These are phyloP conservation scores for Cecidostiba fungosa DNA, from an alignment of 2,888 invertebrate genomes.

Conservation along the genomic window DNA sequence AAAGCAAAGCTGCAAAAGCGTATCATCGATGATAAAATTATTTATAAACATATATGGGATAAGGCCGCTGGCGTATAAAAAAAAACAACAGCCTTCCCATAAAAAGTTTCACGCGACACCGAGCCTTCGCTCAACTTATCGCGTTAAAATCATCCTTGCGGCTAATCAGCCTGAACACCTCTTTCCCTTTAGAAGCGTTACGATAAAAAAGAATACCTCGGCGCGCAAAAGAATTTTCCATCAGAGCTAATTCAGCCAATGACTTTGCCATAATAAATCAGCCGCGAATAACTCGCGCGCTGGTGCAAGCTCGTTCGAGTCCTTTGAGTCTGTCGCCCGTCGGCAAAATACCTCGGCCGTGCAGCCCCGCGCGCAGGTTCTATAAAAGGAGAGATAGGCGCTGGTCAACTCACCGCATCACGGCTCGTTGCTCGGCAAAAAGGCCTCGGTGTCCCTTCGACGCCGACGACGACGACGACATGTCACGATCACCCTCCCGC, in stretches of 20 bases:
- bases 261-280: constrained; percentile 60
- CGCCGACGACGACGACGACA: background rate
- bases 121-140: background rate
- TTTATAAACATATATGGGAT: background rate
- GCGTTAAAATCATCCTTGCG: background rate
- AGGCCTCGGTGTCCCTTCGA: constrained; percentile 59
- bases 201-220: background rate
- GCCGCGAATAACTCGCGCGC: constrained; percentile 29
- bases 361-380: background rate
- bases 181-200: background rate
- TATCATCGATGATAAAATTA: background rate
- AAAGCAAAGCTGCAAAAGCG: background rate
- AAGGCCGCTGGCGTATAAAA: background rate
- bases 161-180: constrained; percentile 13
- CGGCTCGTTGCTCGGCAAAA: constrained; percentile 68
- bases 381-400: constrained; percentile 4
- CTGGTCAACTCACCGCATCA: background rate
- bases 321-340: constrained; percentile 50
- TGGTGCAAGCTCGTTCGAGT: constrained; percentile 11
- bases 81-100: background rate
- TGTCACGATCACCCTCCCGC: background rate
- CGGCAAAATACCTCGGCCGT: constrained; percentile 30
- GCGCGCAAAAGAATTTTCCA: constrained; percentile 49
- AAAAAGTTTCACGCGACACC: background rate
- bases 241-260: constrained; percentile 56